phyloP scores from a whole-genome alignment of 2,113 vertebrate genomes.

The Sminthopsis crassicaudata region DNA sequence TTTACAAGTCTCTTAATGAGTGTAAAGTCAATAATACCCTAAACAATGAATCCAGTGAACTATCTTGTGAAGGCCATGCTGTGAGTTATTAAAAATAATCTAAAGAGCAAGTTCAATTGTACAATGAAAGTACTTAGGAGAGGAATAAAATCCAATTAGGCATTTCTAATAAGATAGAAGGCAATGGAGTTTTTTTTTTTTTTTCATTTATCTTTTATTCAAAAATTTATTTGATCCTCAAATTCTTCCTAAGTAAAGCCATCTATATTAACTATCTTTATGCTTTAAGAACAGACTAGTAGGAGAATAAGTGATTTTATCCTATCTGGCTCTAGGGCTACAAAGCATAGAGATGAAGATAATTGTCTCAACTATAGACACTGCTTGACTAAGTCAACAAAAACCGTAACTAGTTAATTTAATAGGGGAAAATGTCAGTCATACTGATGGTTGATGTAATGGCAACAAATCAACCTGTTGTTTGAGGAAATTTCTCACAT shows the following conservation, averaged over 20 bases:
- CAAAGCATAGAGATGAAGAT: slow-evolving; percentile 25
- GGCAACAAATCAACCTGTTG: background rate
- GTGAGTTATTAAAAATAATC: slow-evolving; percentile 54
- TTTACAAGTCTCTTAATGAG: slow-evolving; percentile 80
- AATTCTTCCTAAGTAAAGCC: background rate
- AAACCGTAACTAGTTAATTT: background rate
- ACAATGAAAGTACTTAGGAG: slow-evolving; percentile 22
- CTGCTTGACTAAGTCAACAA: background rate
- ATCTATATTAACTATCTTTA: background rate
- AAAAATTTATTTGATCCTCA: background rate
- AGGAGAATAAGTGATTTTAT: slow-evolving; percentile 34
- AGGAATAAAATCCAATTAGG: slow-evolving; percentile 23
- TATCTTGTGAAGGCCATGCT: slow-evolving; percentile 63
- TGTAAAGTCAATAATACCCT: slow-evolving; percentile 78
- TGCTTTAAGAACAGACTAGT: background rate
- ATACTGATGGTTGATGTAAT: background rate
- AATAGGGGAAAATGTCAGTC: background rate
- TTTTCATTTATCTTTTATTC: slow-evolving; percentile 25
- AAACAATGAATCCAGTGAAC: slow-evolving; percentile 78
- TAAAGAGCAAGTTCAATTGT: background rate
- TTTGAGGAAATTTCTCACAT: background rate
- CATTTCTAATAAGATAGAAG: slow-evolving; percentile 4
- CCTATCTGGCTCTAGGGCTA: background rate
- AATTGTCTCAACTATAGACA: slow-evolving; percentile 21
- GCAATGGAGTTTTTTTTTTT: background rate